Conservation (phyloP, 2,113 vertebrate species). For the Anser brachyrhynchus region DNA sequence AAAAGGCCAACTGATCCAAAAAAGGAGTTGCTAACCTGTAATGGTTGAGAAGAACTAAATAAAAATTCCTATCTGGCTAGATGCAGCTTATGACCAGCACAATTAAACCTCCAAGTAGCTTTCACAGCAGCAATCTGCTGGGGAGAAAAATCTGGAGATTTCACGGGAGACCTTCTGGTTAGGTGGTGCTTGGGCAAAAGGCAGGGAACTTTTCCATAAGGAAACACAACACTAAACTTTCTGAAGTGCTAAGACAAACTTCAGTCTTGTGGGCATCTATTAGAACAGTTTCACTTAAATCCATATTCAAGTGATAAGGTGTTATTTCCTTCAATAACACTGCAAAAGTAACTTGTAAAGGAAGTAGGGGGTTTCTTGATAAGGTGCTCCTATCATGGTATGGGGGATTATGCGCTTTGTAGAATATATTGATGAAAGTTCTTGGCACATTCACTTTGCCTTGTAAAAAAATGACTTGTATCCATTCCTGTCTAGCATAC, state of each 20-base stretch:
- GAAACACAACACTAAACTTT: background rate
- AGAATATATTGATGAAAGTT: background rate
- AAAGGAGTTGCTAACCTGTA: background rate
- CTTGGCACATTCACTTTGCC: background rate
- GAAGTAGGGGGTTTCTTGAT: background rate
- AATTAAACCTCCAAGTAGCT: background rate
- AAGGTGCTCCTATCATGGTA: background rate
- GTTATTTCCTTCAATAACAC: background rate
- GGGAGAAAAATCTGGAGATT: background rate
- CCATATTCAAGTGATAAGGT: background rate
- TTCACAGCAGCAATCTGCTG: background rate
- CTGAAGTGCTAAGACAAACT: background rate
- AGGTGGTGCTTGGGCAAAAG: background rate
- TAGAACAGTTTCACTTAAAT: background rate
- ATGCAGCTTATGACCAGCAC: background rate
- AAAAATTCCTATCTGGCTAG: background rate
- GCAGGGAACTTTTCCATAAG: background rate
- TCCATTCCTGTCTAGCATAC: background rate
- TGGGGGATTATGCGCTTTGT: background rate
- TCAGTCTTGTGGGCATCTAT: background rate
- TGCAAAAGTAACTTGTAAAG: background rate
- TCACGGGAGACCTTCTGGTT: background rate
- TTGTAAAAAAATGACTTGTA: background rate
- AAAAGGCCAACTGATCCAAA: background rate
- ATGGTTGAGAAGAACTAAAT: background rate